These are phyloP conservation scores for Athripsodes cinereus DNA, from an alignment of 2,888 invertebrate genomes.

Conservation along the genomic window DNA sequence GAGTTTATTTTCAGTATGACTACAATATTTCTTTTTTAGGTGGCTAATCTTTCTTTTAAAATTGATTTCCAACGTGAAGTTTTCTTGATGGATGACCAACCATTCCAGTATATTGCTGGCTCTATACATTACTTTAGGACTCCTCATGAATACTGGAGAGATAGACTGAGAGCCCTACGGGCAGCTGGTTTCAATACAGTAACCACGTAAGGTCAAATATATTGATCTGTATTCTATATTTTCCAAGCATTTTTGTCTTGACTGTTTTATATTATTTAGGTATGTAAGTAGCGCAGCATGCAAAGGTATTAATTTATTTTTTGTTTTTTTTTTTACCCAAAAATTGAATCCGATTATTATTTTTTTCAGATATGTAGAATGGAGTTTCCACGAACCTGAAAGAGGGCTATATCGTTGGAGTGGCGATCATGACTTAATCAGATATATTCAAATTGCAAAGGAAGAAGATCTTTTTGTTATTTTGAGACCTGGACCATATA, in stretches of 20 bases:
- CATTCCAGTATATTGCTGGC: constrained; percentile 69
- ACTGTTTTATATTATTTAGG: too few relatives aligned
- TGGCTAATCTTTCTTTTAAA: constrained; percentile 33
- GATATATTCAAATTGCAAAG: constrained; percentile 66
- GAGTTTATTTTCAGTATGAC: too few relatives aligned
- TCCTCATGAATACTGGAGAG: constrained; percentile 72
- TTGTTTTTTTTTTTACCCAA: too few relatives aligned
- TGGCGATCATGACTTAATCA: constrained; percentile 63
- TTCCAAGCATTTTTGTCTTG: too few relatives aligned
- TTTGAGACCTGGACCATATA: constrained; percentile 83
- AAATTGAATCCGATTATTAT: neutral
- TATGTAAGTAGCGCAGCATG: too few relatives aligned
- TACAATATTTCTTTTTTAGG: too few relatives aligned
- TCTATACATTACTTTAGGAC: constrained; percentile 84
- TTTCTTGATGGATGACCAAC: constrained; percentile 66
- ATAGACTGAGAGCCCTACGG: constrained; percentile 67
- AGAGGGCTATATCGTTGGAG: constrained; percentile 59
- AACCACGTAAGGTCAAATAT: constrained; percentile 59
- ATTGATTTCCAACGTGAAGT: constrained; percentile 54
- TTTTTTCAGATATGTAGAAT: constrained; percentile 69
- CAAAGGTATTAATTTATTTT: too few relatives aligned
- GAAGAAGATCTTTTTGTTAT: constrained; percentile 74
- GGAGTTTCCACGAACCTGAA: constrained; percentile 83
- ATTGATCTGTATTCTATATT: neutral
- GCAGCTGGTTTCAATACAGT: constrained; percentile 84